phyloP scores from a whole-genome alignment of 2,113 vertebrate genomes.

The Boleophthalmus pectinirostris region DNA sequence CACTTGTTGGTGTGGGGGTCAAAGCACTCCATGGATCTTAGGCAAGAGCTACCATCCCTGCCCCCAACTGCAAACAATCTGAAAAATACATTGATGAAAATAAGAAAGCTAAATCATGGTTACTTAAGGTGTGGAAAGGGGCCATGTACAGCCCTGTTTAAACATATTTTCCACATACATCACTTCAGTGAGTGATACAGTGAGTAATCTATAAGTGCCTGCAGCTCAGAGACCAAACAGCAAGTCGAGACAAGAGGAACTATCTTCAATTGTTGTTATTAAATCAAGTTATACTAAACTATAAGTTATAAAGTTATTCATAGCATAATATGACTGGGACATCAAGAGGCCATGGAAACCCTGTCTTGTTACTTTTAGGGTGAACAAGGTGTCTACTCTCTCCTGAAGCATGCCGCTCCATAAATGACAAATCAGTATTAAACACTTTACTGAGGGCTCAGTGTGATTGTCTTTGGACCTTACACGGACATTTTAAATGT shows the following conservation, averaged over 20 bases:
- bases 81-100: constrained; percentile 16
- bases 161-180: constrained; percentile 30
- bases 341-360: no score
- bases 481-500: no score
- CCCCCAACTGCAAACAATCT: constrained; percentile 95
- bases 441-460: not conserved
- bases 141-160: constrained; percentile 10
- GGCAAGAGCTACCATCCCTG: constrained; percentile 93
- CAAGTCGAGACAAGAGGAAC: constrained; percentile 48
- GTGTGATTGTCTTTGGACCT: no score
- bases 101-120: constrained; percentile 8
- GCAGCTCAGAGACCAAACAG: constrained; percentile 38
- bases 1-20: constrained; percentile 98
- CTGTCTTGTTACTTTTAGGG: no score
- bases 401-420: no score
- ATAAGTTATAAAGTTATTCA: no score
- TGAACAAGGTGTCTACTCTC: no score
- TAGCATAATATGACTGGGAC: no score
- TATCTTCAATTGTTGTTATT: no score
- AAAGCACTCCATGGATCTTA: constrained; percentile 96
- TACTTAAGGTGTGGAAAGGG: constrained; percentile 11
- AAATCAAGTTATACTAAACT: no score
- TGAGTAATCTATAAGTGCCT: constrained; percentile 14
- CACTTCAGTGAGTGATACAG: constrained; percentile 48
- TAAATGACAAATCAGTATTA: not conserved